Evolutionary conservation across 2,113 vertebrate genomes (phyloP), one percentile per base, ranked within the genome.

Genomic region (Sylvilagus bachmani): DNA sequence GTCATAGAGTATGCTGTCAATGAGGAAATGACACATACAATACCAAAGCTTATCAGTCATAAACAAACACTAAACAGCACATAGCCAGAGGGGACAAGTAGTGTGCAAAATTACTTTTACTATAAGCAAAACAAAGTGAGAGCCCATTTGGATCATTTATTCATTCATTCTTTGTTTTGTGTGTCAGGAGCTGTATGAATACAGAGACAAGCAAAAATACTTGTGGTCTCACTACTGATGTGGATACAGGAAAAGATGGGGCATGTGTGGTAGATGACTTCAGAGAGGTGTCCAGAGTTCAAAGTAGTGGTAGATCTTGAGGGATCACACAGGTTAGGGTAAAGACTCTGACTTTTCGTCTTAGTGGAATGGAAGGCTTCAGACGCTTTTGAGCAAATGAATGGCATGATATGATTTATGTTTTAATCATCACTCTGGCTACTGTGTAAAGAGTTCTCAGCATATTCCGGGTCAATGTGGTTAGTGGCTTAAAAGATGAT

Each of bases 41-140:
- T 53, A 77, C 36, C 70, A 96, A 81, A 85, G 38, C 49, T 81
- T 90, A 69, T 93, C 89, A 44, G 33, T 81, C 82, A 82, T 84
- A 87, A 88, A 22, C 51, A 93, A 93, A 86, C 29, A 22, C 6
- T 69, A 86, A 86, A 61, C n/a, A 55, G 19, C 84, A 38, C 74
- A 89, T 24, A 67, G 44, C 31, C n/a, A 79, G 87, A 67, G 44
- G 31, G 75, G 51, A 75, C 33, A 69, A 85, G 69, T 19, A 62
- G 86, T 44, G 22, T 33, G 19, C 58, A 89, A 82, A 88, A 82
- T 86, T 83, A 90, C 58, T 51, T 86, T 89, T 74, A 44, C n/a
- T 82, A 29, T 11, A 73, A 69, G 44, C 51, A 86, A 90, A 95
- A 89, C 64, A 86, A 90, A 85, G 85, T 67, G 82, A 71, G 25